Evolutionary conservation across 2,888 invertebrate species (phyloP), one percentile per base, ranked within the genome.

Genomic region (Gasteruption jaculator): DNA sequence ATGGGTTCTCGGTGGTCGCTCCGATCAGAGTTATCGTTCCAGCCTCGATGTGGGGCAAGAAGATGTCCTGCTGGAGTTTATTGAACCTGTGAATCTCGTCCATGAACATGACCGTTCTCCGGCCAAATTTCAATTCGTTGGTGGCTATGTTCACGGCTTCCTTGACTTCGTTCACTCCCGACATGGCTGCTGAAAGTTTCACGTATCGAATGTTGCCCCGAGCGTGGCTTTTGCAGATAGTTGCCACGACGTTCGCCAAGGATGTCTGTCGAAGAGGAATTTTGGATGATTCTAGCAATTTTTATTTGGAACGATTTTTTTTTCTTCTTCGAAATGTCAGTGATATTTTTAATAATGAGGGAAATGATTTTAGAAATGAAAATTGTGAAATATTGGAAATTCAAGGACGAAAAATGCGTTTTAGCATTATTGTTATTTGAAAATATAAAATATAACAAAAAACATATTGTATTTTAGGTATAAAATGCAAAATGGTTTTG

Each of bases 31-130:
- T 82, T 24, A 91, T 81, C 18, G 83, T 83, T 1, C 90, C 90
- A 66, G 80, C 82, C 68, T 90, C 90, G 11, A 90, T 82, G 66
- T 86, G 84, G 3, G 86, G 82, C 43, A 90, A 66, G 68, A 90
- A 86, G 35, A 82, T 80, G 65, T 91, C 89, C 73, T 91, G 90
- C 58, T 90, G 90, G 16, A 80, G 71, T 71, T 89, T 90, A 66
- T 89, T 90, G 61, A 90, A 90, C 38, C 89, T 78, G 66, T 90
- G 90, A 56, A 91, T 88, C 74, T 91, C 89, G 75, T 91, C 90
- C 81, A 90, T 83, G 59, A 91, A 90, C 11, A 90, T 72, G 20
- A 90, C 76, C 15, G 89, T 89, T 53, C 79, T 79, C 42, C 81
- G 76, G 52, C 80, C 80, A 63, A 81, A 83, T 63, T 80, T 81